Conservation (phyloP, 2,888 invertebrate genomes). For the Autographa gamma region DNA sequence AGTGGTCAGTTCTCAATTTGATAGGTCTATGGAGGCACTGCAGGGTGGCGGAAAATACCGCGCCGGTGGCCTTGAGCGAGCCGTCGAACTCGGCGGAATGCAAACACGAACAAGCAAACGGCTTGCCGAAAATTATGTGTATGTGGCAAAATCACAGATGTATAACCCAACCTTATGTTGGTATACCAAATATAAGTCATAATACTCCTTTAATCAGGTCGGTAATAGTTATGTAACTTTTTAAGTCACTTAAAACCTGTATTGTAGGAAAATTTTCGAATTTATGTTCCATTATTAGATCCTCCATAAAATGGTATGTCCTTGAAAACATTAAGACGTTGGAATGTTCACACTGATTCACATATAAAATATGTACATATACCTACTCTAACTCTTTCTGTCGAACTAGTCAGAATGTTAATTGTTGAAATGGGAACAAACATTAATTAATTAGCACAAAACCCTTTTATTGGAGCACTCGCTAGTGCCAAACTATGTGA, state of each 20-base stretch:
- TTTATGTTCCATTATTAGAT: slow-evolving; percentile 24
- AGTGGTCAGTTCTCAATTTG: slow-evolving; percentile 60
- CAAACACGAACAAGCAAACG: slow-evolving; percentile 76
- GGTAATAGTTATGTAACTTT: slow-evolving; percentile 25
- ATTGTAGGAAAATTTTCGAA: slow-evolving; percentile 10
- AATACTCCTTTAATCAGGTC: slow-evolving; percentile 34
- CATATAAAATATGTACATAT: slow-evolving; percentile 23
- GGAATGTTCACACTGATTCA: slow-evolving; percentile 34
- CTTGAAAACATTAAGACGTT: slow-evolving; percentile 40
- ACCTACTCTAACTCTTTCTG: slow-evolving; percentile 32
- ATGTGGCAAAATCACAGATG: slow-evolving; percentile 57
- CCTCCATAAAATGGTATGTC: slow-evolving; percentile 29
- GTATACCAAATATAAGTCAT: not conserved
- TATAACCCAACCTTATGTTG: slow-evolving; percentile 1
- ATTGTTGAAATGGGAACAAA: slow-evolving; percentile 42
- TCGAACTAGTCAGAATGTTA: slow-evolving; percentile 36
- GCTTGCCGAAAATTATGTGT: slow-evolving; percentile 77
- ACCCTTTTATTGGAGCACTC: slow-evolving; percentile 40
- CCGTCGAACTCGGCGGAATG: slow-evolving; percentile 85
- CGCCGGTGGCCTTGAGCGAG: slow-evolving; percentile 78
- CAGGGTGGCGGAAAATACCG: slow-evolving; percentile 62
- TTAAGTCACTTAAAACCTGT: slow-evolving; percentile 17
- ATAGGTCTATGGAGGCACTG: slow-evolving; percentile 73
- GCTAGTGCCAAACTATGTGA: slow-evolving; percentile 35
- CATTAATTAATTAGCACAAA: slow-evolving; percentile 43